Conservation (phyloP, 2,113 vertebrate genomes). For the Hippopotamus amphibius region DNA sequence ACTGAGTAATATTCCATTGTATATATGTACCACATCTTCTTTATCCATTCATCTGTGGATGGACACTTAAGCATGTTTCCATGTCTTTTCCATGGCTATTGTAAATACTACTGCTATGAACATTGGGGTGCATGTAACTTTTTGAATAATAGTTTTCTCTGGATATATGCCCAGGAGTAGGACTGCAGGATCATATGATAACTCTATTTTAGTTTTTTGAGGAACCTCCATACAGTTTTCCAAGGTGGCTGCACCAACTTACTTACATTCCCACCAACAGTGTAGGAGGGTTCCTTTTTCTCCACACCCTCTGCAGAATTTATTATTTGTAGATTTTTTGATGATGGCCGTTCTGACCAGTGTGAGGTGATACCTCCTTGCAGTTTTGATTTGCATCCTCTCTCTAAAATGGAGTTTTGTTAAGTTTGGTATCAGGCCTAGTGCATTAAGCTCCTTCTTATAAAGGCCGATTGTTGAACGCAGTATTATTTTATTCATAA, state of each 20-base stretch:
- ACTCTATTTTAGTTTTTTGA: background rate
- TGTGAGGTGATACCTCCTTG: background rate
- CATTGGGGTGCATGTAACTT: background rate
- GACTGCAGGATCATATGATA: background rate
- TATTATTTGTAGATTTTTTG: background rate
- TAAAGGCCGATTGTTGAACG: background rate
- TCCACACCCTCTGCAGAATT: background rate
- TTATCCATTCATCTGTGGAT: background rate
- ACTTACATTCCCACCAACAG: background rate
- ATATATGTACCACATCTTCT: background rate
- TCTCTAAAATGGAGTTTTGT: background rate
- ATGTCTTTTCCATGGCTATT: background rate
- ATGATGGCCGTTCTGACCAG: background rate
- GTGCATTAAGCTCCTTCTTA: background rate
- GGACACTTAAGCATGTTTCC: background rate
- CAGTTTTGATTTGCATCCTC: background rate
- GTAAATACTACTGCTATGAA: background rate
- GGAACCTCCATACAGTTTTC: background rate
- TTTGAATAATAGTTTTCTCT: background rate
- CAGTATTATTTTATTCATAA: background rate
- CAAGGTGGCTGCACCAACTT: background rate
- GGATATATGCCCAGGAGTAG: background rate
- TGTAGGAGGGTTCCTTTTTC: background rate
- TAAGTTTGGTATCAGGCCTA: background rate
- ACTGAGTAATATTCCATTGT: no score